Evolutionary conservation across 2,888 invertebrate genomes (phyloP), one percentile per base, ranked within the genome.

Genomic region (Cheilosia soror): DNA sequence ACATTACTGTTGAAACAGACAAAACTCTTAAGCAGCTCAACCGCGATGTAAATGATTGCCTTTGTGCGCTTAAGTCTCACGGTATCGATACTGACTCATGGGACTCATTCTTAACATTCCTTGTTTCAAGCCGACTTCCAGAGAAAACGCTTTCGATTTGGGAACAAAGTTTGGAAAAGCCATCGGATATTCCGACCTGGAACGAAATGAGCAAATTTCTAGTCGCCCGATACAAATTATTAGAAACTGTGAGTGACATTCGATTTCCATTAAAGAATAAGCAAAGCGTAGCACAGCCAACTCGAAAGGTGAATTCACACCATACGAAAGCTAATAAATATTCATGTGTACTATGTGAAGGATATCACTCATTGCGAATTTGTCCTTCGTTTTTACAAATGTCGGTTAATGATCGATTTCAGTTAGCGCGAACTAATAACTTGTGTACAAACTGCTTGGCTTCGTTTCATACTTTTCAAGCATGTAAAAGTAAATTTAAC

Each of bases 381-480:
- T 66, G 66, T 49, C 13, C 55, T 5, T 33, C 25, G 13, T 71
- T 71, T 44, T 71, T 42, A 37, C 37, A 62, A 29, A 62, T 42
- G 60, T 5, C 37, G 25, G 20, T 27, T 37, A 20, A 57, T 51
- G 40, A 58, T n/a, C 47, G 66, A 66, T 15, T 66, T 20, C 20
- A 65, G n/a, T 7, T 33, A 5, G 65, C 60, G 1, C 31, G 42
- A 66, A 44, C 37, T 0, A 5, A 58, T 13, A 60, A 51, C 3
- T 49, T 65, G 4, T 68, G 76, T 2, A 20, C 25, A 11, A 76
- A 76, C 20, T 76, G 58, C n/a, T 29, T 66, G 25, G 76, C 44
- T 5, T 33, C 55, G 4, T 57, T 25, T 13, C 75, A 58, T 11
- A 20, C 33, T 7, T 7, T n/a, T 27, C 49, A 51, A 15, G 33